Conservation (phyloP, 2,113 vertebrate species). For the Motacilla tschutschensis region DNA sequence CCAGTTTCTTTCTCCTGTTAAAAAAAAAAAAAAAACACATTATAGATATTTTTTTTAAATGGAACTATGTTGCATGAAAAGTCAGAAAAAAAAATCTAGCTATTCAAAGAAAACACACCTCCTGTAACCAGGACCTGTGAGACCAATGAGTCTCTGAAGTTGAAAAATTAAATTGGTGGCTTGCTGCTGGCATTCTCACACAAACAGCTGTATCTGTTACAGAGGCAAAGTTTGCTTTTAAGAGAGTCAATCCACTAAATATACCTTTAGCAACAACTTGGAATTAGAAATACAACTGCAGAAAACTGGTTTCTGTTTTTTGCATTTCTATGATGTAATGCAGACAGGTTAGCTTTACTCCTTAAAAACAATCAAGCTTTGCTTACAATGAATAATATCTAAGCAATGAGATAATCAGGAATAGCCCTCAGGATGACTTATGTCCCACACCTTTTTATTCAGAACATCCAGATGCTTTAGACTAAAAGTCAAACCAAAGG, state of each 20-base stretch:
- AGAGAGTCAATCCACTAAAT: not conserved
- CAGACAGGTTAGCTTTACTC: not conserved
- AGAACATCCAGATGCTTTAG: not conserved
- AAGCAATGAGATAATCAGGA: not conserved
- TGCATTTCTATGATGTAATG: not conserved
- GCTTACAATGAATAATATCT: not conserved
- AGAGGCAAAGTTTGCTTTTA: not conserved
- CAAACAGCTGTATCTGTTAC: not conserved
- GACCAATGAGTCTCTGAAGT: not conserved
- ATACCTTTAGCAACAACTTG: not conserved
- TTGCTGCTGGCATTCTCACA: not conserved
- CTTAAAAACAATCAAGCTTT: not conserved
- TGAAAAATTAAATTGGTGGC: not conserved
- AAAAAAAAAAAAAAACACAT: slow-evolving; percentile 12
- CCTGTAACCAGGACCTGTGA: not conserved
- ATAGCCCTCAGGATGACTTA: not conserved
- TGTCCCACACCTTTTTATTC: not conserved
- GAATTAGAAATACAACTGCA: not conserved
- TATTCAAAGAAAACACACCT: not conserved
- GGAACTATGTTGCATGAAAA: not conserved
- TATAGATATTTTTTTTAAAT: not conserved
- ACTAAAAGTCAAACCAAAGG: not conserved
- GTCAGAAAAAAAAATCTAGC: not conserved
- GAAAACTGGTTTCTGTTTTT: not conserved
- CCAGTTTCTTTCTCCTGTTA: slow-evolving; percentile 85